Evolutionary conservation across 2,888 invertebrate species (phyloP), one percentile per base, ranked within the genome.

Genomic region (Caenorhabditis angaria): DNA sequence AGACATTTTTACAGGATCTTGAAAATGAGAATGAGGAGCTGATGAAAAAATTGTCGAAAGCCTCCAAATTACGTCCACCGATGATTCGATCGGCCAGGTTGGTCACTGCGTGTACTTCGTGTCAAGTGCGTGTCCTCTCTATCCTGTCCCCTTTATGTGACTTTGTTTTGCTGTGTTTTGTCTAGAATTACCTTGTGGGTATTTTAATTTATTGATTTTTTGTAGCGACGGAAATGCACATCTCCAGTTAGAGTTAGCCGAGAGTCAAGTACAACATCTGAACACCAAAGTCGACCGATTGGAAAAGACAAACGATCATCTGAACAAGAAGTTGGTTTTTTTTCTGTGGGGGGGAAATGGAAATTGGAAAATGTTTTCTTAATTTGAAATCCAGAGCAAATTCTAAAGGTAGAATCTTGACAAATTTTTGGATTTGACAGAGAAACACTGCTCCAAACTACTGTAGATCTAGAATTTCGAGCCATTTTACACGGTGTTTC

Each of bases 21-120:
- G 96, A 97, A 90, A 94, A 95, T 89, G 96, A 97, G 91, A 96
- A 96, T 91, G 96, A 97, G 90, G 94, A 94, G 84, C 91, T 95
- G 90, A 92, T 94, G 90, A 91, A 94, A 91, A 95, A 95, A 91
- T 92, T 96, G 90, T 94, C 94, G 91, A 95, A 95, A 92, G 93
- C 95, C 92, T 94, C 94, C 90, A 82, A 81, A 47, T 66, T 82
- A 92, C 92, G 89, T 92, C 79, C 75, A 29, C 76, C 82, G 66
- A 79, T 82, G 77, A 82, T 78, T 56, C 75, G 82, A 61, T 68
- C 78, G 61, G 71, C 78, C 68, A 78, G 84, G 85, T 68, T 73
- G 65, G 77, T 70, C 65, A 70, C 65, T 47, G 65, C 65, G 70
- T 70, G 70, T 70, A 62, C 59, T 70, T 54, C 27, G 27, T 62